Evolutionary conservation across 2,797 vertebrate genomes (phyloP), one percentile per base, ranked within the genome.

Genomic region (Channa striata): DNA sequence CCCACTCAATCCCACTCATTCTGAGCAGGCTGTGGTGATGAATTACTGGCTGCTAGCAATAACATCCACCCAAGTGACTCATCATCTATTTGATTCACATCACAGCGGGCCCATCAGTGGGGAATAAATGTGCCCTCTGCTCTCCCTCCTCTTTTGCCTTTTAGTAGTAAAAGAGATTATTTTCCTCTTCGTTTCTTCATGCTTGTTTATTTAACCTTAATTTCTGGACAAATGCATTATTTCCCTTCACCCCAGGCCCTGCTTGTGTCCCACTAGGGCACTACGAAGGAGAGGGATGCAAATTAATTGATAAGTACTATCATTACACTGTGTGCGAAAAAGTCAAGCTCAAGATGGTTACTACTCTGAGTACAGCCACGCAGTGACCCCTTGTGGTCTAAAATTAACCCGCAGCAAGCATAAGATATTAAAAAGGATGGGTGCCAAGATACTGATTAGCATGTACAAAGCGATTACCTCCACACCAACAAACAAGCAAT

Each of bases 21-120:
- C 66, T 7, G 68, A 82, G 77, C 78, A 58, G 79, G 77, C 86
- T 80, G 67, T 30, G 67, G 78, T 90, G 86, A 93, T 90, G 87
- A 87, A 92, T 88, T 87, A 85, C 82, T 59, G 66, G 84, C 88
- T 92, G 89, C 82, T 82, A 75, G 81, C 85, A 89, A 87, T 86
- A 91, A 90, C 86, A 82, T 89, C 87, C 65, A 84, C 89, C 85
- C 89, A 78, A 91, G 89, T 91, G 92, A 92, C 91, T 92, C 91
- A 91, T 93, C 89, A 87, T 85, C 77, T 86, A 79, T 87, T 91
- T 90, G 90, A 92, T 89, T 92, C 83, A 85, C 87, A 89, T 89
- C 89, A 69, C 87, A 88, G 88, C 70, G 48, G 82, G 85, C 81
- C 82, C 87, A 87, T 87, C 72, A 76, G 78, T 78, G 81, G 85